Evolutionary conservation across 2,888 invertebrate genomes (phyloP).

Genomic region (Lasioglossum leucozonium): DNA sequence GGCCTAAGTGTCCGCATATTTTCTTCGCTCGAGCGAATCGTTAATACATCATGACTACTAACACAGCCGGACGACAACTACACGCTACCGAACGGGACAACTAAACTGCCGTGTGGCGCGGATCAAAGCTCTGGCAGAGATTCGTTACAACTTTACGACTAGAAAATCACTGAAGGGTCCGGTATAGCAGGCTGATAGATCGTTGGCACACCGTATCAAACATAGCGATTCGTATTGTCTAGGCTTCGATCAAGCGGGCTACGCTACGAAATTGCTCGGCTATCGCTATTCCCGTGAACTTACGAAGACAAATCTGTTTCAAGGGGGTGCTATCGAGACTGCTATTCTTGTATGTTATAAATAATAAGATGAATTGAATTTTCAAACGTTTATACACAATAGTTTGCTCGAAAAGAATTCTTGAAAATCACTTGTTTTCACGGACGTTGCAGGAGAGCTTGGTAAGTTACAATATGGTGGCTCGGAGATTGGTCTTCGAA

Average conservation of each 20-base stretch:
- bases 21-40: slow-evolving; percentile 35
- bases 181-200: slow-evolving; percentile 39
- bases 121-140: slow-evolving; percentile 42
- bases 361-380: neutral
- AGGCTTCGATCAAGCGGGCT: slow-evolving; percentile 20
- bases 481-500: neutral
- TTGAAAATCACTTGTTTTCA: neutral
- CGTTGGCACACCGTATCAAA: slow-evolving; percentile 58
- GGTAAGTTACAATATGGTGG: neutral
- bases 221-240: slow-evolving; percentile 21
- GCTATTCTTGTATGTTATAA: neutral
- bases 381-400: neutral
- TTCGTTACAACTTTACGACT: slow-evolving; percentile 14
- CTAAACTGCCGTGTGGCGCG: slow-evolving; percentile 37
- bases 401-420: neutral
- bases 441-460: neutral
- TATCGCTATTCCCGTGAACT: neutral
- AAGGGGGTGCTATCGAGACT: neutral
- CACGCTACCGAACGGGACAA: slow-evolving; percentile 43
- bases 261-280: neutral
- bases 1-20: slow-evolving; percentile 55
- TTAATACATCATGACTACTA: slow-evolving; percentile 26
- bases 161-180: slow-evolving; percentile 14
- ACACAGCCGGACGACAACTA: slow-evolving; percentile 41
- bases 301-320: neutral